These are phyloP conservation scores for Holotrichia oblita DNA, from an alignment of 1,140 invertebrate species.

Conservation along the genomic window DNA sequence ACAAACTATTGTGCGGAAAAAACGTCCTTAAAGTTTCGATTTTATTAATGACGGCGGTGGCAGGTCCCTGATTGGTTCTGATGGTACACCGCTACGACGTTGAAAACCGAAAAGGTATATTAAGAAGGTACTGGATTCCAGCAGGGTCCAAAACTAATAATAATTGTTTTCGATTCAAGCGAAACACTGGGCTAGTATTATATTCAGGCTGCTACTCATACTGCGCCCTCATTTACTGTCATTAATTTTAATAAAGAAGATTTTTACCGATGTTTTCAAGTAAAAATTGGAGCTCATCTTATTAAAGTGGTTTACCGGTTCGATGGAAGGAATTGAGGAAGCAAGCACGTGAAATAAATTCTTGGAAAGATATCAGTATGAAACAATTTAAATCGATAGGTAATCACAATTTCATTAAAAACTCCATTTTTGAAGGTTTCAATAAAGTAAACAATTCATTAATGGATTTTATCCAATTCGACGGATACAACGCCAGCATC, in stretches of 20 bases:
- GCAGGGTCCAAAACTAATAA: slow-evolving; percentile 55
- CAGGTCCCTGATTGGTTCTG: slow-evolving; percentile 56
- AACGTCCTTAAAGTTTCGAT: slow-evolving; percentile 51
- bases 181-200: slow-evolving; percentile 11
- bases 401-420: too few relatives aligned
- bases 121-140: slow-evolving; percentile 51
- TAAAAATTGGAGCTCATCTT: not conserved
- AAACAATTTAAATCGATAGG: too few relatives aligned
- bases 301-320: too few relatives aligned
- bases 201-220: slow-evolving; percentile 51
- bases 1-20: slow-evolving; percentile 24
- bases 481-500: not conserved
- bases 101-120: slow-evolving; percentile 43
- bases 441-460: too few relatives aligned
- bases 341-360: too few relatives aligned
- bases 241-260: slow-evolving; percentile 55
- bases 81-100: slow-evolving; percentile 35
- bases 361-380: too few relatives aligned
- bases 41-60: slow-evolving; percentile 57
- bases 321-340: too few relatives aligned
- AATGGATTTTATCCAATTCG: too few relatives aligned
- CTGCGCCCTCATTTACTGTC: slow-evolving; percentile 52
- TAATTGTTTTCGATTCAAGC: slow-evolving; percentile 49
- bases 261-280: not conserved
- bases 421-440: too few relatives aligned